Base-by-base conservation (phyloP, 2,113 vertebrate genomes). In the Pseudolaguvia tuberculata region DNA sequence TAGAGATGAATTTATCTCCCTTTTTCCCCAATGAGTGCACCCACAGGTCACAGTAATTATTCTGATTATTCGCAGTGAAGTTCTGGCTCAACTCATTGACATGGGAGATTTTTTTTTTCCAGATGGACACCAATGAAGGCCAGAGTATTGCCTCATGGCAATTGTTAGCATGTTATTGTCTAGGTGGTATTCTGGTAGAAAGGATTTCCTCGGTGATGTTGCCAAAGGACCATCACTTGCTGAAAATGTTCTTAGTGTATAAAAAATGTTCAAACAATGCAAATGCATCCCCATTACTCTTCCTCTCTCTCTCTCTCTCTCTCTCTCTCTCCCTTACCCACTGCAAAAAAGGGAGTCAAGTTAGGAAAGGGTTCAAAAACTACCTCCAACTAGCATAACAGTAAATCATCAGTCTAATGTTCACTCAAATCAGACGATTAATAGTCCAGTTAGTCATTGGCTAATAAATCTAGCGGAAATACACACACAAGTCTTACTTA, bases 21-120 rank as follows among this genome's bases (percentile, higher is more conserved):
- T 74, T 29, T 63, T 20, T 53, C 9, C 50, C 17, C n/a, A 47
- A 10, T 13, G 53, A 39, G 9, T 25, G 50, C 17, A 50, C 12
- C 31, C 68, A 35, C 52, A 29, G 47, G 35, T n/a, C n/a, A n/a
- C n/a, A n/a, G n/a, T n/a, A n/a, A n/a, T n/a, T n/a, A n/a, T n/a
- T n/a, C n/a, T n/a, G n/a, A n/a, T n/a, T n/a, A n/a, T n/a, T n/a
- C n/a, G n/a, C n/a, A n/a, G n/a, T 61, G 39, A 27, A 78, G 83
- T 39, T 77, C 78, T 86, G 85, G 87, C 86, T 81, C 61, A 84
- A 87, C 84, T 83, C 76, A 86, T 88, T 88, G 87, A 62, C 80
- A 68, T 88, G n/a, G n/a, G n/a, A n/a, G n/a, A n/a, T n/a, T n/a
- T n/a, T n/a, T n/a, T n/a, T n/a, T n/a, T n/a, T n/a, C n/a, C n/a